Percentiles rank a stretch among this genome's conserved stretches.
phyloP scores from a whole-genome alignment of 2,797 vertebrate genomes.

The Scolopax rusticola region DNA sequence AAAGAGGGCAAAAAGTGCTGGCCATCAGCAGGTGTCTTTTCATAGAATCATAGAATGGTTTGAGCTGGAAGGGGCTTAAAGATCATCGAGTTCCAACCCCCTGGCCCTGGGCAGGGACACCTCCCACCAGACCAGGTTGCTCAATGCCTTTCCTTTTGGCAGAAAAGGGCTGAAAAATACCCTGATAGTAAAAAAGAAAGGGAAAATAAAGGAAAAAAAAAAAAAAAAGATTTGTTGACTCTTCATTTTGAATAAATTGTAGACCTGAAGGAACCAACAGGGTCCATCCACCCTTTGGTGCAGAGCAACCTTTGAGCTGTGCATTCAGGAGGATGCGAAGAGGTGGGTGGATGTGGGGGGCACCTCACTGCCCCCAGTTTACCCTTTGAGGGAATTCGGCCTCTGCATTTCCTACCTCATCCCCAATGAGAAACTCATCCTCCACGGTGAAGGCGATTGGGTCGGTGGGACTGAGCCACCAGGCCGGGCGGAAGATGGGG shows the following conservation, averaged over 20 bases:
- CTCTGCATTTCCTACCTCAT: slow-evolving; percentile 80
- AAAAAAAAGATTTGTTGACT: not conserved
- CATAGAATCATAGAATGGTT: no score
- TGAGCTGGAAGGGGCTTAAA: no score
- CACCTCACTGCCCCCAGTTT: not conserved
- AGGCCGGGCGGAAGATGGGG: slow-evolving; percentile 89
- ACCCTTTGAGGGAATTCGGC: not conserved
- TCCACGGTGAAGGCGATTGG: slow-evolving; percentile 85
- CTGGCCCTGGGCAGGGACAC: no score
- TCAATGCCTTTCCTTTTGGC: no score
- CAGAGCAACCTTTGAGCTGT: not conserved
- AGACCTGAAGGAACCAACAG: not conserved
- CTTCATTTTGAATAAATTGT: not conserved
- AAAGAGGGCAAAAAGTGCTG: no score
- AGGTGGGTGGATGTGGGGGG: rapidly evolving
- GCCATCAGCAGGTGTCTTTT: not conserved
- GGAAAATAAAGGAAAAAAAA: no score
- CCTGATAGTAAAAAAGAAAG: not conserved
- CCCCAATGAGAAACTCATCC: slow-evolving; percentile 92
- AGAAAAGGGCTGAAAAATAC: not conserved
- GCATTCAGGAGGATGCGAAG: not conserved
- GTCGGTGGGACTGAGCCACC: slow-evolving; percentile 91
- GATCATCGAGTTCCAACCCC: no score
- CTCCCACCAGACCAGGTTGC: no score
- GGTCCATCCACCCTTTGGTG: not conserved